A percentile compares a stretch with the other conserved stretches of the same genome.
Evolutionary conservation across 2,888 invertebrate species (phyloP).

Genomic region (Tetrapedia diversipes): DNA sequence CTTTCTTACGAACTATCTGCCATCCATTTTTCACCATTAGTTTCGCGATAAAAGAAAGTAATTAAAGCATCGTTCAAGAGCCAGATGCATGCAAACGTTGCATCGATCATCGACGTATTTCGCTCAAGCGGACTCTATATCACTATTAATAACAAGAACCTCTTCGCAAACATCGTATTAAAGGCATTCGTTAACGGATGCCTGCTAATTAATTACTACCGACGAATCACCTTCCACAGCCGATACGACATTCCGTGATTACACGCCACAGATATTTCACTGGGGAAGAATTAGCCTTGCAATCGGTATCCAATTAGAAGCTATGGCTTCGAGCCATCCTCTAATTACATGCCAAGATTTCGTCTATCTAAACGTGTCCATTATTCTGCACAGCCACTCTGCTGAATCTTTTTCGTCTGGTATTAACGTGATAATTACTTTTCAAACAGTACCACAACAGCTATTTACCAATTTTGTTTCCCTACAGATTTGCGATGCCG

Average conservation of each 20-base stretch:
- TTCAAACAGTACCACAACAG: neutral
- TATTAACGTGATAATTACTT: slow-evolving; percentile 46
- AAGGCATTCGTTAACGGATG: slow-evolving; percentile 17
- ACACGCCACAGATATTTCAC: slow-evolving; percentile 43
- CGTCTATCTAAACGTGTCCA: slow-evolving; percentile 70
- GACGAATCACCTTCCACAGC: slow-evolving; percentile 25
- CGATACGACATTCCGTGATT: slow-evolving; percentile 35
- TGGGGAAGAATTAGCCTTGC: slow-evolving; percentile 53
- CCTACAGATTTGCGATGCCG: neutral
- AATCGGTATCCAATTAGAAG: slow-evolving; percentile 63
- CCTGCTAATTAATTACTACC: slow-evolving; percentile 48
- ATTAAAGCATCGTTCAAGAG: neutral
- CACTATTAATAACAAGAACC: slow-evolving; percentile 32
- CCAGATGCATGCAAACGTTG: neutral
- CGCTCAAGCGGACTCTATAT: neutral
- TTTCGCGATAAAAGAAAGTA: slow-evolving; percentile 7
- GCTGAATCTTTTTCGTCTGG: slow-evolving; percentile 10
- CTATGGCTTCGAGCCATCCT: slow-evolving; percentile 24
- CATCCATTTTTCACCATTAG: neutral
- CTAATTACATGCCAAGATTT: slow-evolving; percentile 69
- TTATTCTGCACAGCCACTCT: slow-evolving; percentile 54
- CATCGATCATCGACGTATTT: neutral
- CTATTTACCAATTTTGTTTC: neutral
- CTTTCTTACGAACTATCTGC: neutral
- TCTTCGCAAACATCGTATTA: slow-evolving; percentile 6